Conservation (phyloP, 2,113 vertebrate genomes). For the Phainopepla nitens region DNA sequence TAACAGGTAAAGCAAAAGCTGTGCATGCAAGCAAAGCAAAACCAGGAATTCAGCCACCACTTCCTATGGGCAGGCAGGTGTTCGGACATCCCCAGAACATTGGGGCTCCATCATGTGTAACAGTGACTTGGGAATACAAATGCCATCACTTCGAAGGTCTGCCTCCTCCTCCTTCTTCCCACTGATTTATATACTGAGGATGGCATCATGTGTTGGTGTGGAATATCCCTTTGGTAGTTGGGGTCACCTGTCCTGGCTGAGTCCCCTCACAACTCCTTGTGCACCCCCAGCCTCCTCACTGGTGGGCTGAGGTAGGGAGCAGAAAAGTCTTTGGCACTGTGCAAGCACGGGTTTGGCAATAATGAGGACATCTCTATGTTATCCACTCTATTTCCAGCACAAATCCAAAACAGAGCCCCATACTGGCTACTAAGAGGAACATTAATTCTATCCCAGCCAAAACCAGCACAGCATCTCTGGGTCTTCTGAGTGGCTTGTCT, state of each 20-base stretch:
- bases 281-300: background rate
- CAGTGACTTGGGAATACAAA: background rate
- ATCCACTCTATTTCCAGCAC: background rate
- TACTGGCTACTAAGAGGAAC: background rate
- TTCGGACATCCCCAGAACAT: background rate
- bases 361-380: background rate
- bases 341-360: background rate
- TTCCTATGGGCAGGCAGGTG: background rate
- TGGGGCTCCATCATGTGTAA: accelerated
- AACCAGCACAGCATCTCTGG: background rate
- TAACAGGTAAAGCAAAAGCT: background rate
- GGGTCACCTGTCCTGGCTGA: background rate
- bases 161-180: background rate
- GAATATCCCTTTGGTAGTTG: background rate
- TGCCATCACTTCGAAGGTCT: accelerated
- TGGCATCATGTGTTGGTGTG: background rate
- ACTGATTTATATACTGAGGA: background rate
- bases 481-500: background rate
- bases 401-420: background rate
- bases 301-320: background rate
- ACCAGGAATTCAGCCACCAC: background rate
- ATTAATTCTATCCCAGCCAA: background rate
- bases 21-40: background rate
- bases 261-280: background rate
- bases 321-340: background rate